These are phyloP conservation scores for Oligia latruncula DNA, from an alignment of 2,888 invertebrate species.

Conservation along the genomic window DNA sequence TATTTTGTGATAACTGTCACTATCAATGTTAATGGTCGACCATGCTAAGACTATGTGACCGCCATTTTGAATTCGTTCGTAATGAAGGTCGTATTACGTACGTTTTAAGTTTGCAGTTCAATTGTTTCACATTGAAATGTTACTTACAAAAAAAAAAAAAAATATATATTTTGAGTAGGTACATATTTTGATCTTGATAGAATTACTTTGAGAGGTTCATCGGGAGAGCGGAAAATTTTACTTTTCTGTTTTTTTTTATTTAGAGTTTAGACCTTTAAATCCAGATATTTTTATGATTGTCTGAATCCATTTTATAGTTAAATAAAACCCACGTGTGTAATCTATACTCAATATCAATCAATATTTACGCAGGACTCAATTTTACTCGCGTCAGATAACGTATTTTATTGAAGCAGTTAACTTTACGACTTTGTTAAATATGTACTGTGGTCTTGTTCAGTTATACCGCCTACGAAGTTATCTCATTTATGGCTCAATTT, in stretches of 20 bases:
- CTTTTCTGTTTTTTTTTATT: neutral
- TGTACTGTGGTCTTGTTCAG: slow-evolving; percentile 62
- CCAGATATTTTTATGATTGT: neutral
- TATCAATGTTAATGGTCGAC: slow-evolving; percentile 43
- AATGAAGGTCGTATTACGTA: slow-evolving; percentile 34
- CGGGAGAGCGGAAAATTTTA: neutral
- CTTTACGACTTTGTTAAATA: slow-evolving; percentile 78
- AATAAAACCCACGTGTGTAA: neutral
- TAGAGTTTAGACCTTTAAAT: neutral
- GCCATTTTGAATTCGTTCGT: slow-evolving; percentile 37
- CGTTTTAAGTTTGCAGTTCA: slow-evolving; percentile 30
- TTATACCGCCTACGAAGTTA: slow-evolving; percentile 59
- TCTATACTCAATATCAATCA: slow-evolving; percentile 69
- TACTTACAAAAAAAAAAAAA: neutral
- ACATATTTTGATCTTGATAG: neutral
- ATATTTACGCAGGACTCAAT: slow-evolving; percentile 74
- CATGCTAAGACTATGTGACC: slow-evolving; percentile 42
- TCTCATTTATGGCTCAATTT: slow-evolving; percentile 66
- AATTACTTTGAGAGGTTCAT: neutral
- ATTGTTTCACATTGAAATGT: slow-evolving; percentile 9
- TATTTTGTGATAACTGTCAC: slow-evolving; percentile 42
- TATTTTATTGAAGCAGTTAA: slow-evolving; percentile 80
- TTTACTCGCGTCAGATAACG: slow-evolving; percentile 80
- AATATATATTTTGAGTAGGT: neutral
- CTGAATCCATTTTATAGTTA: neutral